Base-by-base conservation (phyloP, 2,113 vertebrate species). In the Nothocercus julius region DNA sequence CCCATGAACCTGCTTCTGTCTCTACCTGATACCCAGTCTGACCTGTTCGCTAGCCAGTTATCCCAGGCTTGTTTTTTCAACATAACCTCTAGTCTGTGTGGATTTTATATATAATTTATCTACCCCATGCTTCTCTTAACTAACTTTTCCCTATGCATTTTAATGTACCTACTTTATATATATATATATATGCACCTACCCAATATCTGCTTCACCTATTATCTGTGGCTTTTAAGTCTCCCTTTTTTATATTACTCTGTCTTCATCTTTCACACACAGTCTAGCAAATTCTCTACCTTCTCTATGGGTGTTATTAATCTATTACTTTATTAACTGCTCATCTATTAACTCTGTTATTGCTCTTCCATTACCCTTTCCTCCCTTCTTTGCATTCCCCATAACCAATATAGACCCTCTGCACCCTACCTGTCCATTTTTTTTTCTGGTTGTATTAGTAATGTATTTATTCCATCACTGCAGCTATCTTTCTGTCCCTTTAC, bases 1-100 rank as follows among this genome's bases (percentile, higher is more conserved):
- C 77, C 87, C 92, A 86, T 89, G 77, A 95, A 94, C 84, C 89
- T n/a, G 90, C 62, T 66, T 75, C 95, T 91, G 24, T 70, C 92
- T 94, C 73, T 92, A 87, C 75, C 40, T 76, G 16, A 64, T 49
- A 90, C 53, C 94, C n/a, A n/a, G 92, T 89, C 69, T 77, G 92
- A 97, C 96, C 89, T 95, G 95, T 93, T 92, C 79, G 83, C 70
- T 93, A 0, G 3, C 89, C 84, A 68, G 58, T 66, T 87, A 53
- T 87, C 96, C 81, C 94, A 92, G 87, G 62, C 9, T 90, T 88
- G 4, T 2, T 84, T 91, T 94, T 94, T 80, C 51, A 88, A 34
- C 81, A 85, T 92, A 89, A 94, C 86, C 62, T 82, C 84, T 34
- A 82, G 81, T 93, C 66, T 68, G 22, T 34, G 64, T 64, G 9